These are phyloP conservation scores for Pituophis catenifer DNA, from an alignment of 2,113 vertebrate species.

Conservation along the genomic window DNA sequence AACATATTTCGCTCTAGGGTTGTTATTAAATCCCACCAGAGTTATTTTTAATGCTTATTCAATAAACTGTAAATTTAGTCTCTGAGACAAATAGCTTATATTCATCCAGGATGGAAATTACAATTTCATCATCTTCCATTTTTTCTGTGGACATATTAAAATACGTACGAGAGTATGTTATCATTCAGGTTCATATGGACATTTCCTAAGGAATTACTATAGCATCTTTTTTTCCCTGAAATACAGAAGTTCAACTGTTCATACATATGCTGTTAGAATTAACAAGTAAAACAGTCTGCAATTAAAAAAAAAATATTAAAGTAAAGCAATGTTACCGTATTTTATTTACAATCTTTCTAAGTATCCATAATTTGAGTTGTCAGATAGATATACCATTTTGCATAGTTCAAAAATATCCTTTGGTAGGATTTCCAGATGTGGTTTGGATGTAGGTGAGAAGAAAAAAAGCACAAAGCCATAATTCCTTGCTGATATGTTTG, in stretches of 20 bases:
- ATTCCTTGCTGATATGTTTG: not conserved
- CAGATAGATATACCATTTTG: not conserved
- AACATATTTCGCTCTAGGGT: not conserved
- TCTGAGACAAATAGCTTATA: not conserved
- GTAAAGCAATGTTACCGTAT: not conserved
- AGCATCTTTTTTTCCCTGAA: not conserved
- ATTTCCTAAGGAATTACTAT: not conserved
- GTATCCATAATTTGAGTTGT: not conserved
- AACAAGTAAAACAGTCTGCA: not conserved
- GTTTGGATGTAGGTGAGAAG: not conserved
- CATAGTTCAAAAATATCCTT: not conserved
- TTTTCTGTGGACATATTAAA: not conserved
- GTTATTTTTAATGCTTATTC: not conserved
- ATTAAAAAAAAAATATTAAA: not conserved
- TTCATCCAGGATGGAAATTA: not conserved
- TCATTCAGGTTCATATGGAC: not conserved
- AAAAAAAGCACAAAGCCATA: not conserved
- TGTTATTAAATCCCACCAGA: not conserved
- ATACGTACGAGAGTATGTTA: not conserved
- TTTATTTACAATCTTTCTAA: not conserved
- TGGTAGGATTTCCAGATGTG: not conserved
- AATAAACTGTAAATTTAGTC: not conserved
- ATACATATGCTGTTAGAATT: not conserved
- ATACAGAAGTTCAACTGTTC: not conserved
- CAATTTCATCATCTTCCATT: not conserved